Evolutionary conservation across 2,797 vertebrate genomes (phyloP).

Genomic region (Coregonus suidteri): DNA sequence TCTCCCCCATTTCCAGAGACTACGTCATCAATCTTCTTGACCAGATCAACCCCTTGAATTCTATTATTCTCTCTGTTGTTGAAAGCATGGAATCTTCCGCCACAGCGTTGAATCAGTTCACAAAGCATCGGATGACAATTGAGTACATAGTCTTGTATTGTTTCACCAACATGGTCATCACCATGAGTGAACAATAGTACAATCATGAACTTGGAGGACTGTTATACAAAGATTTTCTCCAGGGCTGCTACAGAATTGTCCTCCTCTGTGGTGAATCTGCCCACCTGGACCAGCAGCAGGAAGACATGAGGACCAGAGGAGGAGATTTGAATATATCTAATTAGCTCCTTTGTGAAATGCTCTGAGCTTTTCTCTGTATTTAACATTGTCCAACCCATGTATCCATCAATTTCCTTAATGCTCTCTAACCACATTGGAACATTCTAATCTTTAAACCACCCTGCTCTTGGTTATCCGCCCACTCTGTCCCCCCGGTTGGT

Average conservation of each 20-base stretch:
- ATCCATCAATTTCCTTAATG: neutral
- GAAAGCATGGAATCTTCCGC: neutral
- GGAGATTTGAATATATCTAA: neutral
- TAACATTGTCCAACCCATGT: conserved; percentile 21
- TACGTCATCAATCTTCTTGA: neutral
- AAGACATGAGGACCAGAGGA: neutral
- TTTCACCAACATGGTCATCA: neutral
- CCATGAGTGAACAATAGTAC: conserved; percentile 34
- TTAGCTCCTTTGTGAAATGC: neutral
- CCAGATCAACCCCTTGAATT: neutral
- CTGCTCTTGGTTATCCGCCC: too few species aligned
- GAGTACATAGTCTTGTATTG: neutral
- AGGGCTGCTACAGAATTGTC: neutral
- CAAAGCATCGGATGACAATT: neutral
- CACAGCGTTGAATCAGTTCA: conserved; percentile 26
- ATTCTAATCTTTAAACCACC: too few species aligned
- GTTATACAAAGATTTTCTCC: neutral
- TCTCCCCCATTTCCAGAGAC: neutral
- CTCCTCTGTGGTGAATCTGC: conserved; percentile 1
- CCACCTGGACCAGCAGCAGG: neutral
- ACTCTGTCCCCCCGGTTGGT: too few species aligned
- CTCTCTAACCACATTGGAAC: too few species aligned
- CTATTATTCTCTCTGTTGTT: neutral
- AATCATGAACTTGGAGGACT: neutral
- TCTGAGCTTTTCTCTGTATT: neutral